Evolutionary conservation across 2,797 vertebrate species (phyloP).

Genomic region (Halcyon leucocephala): DNA sequence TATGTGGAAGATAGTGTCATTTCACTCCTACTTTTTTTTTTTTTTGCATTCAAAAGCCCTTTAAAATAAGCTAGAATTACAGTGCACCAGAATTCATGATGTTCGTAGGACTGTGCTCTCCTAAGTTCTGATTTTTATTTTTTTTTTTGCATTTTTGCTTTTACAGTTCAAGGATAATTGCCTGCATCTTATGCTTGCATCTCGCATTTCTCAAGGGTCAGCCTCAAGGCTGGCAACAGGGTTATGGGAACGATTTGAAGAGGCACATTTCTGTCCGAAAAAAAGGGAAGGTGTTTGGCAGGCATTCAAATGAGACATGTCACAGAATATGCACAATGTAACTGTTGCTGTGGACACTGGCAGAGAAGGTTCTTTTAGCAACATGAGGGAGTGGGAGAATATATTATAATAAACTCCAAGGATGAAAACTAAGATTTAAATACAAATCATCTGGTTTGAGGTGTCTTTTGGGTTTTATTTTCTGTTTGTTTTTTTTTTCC

Average conservation of each 20-base stretch:
- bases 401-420: not conserved
- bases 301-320: constrained; percentile 22
- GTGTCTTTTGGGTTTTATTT: not conserved
- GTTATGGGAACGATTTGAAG: constrained; percentile 49
- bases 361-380: not conserved
- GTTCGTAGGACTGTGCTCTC: not conserved
- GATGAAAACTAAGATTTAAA: not conserved
- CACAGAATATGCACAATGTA: not conserved
- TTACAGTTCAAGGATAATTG: not conserved
- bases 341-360: constrained; percentile 16
- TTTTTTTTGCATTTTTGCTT: not conserved
- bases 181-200: not conserved
- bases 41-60: not conserved
- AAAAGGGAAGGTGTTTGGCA: constrained; percentile 30
- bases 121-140: not conserved
- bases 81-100: not conserved
- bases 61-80: not conserved
- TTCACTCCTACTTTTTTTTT: not conserved
- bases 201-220: not conserved
- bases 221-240: not conserved
- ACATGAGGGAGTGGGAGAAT: not conserved
- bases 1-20: not conserved
- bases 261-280: not conserved
- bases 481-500: not conserved
- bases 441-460: not conserved